These are phyloP conservation scores for Lutjanus argentimaculatus DNA, from an alignment of 2,797 vertebrate species.

Conservation along the genomic window DNA sequence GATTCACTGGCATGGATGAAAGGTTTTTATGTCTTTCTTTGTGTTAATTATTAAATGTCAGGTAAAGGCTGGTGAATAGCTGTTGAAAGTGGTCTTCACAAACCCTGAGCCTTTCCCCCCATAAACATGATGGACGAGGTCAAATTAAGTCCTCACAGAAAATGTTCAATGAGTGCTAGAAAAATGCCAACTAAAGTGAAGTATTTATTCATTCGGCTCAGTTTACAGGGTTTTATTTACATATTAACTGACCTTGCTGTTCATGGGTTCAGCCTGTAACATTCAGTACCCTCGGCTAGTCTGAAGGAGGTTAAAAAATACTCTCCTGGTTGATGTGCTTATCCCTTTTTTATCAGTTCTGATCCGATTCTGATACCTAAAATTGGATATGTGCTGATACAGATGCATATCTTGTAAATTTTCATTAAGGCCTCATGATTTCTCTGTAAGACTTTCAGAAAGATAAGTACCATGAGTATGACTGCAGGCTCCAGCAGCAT, in stretches of 20 bases:
- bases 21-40: background rate
- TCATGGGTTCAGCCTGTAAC: background rate
- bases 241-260: slow-evolving; percentile 24
- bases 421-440: no score
- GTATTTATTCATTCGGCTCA: slow-evolving; percentile 1
- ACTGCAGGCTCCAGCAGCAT: no score
- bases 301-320: background rate
- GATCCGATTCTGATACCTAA: no score
- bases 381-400: no score
- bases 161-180: background rate
- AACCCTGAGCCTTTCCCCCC: background rate
- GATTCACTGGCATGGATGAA: no score
- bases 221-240: slow-evolving; percentile 22
- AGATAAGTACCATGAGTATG: no score
- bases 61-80: background rate
- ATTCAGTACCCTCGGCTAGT: background rate
- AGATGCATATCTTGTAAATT: no score
- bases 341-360: no score
- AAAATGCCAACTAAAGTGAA: background rate
- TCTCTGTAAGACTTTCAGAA: no score
- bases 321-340: background rate
- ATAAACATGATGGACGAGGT: background rate
- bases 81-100: background rate
- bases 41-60: background rate
- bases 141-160: background rate